Percentiles rank a stretch among this genome's conserved stretches.
Evolutionary conservation across 2,113 vertebrate genomes (phyloP).

Genomic region (Athene cunicularia): DNA sequence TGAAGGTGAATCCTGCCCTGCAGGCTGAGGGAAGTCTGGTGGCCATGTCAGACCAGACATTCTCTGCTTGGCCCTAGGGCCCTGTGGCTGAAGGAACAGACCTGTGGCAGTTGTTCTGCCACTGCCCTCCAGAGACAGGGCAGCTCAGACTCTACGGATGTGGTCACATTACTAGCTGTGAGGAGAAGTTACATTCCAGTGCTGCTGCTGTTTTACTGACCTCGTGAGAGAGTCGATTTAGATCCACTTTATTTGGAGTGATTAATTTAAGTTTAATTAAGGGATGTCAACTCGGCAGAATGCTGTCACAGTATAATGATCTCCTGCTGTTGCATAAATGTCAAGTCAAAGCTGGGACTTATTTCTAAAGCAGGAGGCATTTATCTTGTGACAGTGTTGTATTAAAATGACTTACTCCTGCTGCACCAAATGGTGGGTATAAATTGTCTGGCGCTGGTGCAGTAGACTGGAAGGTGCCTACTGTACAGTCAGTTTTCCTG

Average conservation of each 20-base stretch:
- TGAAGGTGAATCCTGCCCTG: background rate
- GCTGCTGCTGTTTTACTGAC: constrained; percentile 7
- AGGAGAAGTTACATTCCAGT: background rate
- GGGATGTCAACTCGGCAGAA: constrained; percentile 57
- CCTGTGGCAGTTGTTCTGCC: background rate
- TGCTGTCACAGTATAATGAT: constrained; percentile 66
- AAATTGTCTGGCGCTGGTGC: constrained; percentile 58
- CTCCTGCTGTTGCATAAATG: constrained; percentile 69
- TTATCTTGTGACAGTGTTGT: constrained; percentile 60
- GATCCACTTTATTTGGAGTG: constrained; percentile 54
- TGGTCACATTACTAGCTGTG: background rate
- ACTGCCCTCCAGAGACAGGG: background rate
- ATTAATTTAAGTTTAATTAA: constrained; percentile 71
- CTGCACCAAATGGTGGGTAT: constrained; percentile 51
- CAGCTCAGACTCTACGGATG: background rate
- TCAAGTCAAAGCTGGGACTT: constrained; percentile 54
- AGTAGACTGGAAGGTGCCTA: constrained; percentile 53
- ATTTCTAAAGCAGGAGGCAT: constrained; percentile 56
- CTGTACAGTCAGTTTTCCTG: background rate
- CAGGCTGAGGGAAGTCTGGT: background rate
- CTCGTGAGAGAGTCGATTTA: constrained; percentile 33
- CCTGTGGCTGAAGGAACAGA: background rate
- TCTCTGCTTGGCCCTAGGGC: background rate
- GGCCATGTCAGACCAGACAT: rapidly evolving
- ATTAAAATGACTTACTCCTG: constrained; percentile 65